Conservation (phyloP, 2,888 invertebrate species). For the Mythimna albipuncta region DNA sequence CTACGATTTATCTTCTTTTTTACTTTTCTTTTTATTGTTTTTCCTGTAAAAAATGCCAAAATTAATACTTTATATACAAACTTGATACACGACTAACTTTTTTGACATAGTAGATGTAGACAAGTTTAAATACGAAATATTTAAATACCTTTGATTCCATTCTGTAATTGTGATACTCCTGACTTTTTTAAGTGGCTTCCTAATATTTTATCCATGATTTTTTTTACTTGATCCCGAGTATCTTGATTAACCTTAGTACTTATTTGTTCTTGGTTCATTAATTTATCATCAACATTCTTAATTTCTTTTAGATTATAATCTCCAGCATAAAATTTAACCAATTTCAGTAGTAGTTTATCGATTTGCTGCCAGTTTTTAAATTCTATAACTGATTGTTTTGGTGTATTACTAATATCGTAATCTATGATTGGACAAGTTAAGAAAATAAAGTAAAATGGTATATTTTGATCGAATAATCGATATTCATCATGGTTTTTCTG, state of each 20-base stretch:
- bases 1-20: conserved; percentile 57
- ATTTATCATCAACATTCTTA: conserved; percentile 42
- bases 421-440: conserved; percentile 89
- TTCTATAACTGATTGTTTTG: conserved; percentile 87
- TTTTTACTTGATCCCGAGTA: conserved; percentile 80
- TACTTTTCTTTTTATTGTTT: conserved; percentile 76
- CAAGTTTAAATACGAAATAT: not conserved
- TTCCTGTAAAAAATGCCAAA: conserved; percentile 70
- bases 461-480: conserved; percentile 56
- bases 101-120: too few species aligned
- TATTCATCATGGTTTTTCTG: conserved; percentile 66
- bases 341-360: conserved; percentile 77
- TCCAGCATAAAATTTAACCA: conserved; percentile 78
- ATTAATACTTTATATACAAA: not conserved
- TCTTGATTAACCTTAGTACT: conserved; percentile 46
- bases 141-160: conserved; percentile 82
- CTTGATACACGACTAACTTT: not conserved
- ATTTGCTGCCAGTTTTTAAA: conserved; percentile 89
- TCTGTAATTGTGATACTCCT: conserved; percentile 78
- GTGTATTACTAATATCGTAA: conserved; percentile 88
- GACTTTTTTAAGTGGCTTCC: conserved; percentile 77
- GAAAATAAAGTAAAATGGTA: conserved; percentile 89
- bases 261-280: conserved; percentile 23
- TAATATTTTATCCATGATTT: conserved; percentile 83
- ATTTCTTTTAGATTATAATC: conserved; percentile 69